Percentiles rank a stretch among this genome's conserved stretches.
Evolutionary conservation across 2,113 vertebrate species (phyloP).

Genomic region (Istiophorus platypterus): DNA sequence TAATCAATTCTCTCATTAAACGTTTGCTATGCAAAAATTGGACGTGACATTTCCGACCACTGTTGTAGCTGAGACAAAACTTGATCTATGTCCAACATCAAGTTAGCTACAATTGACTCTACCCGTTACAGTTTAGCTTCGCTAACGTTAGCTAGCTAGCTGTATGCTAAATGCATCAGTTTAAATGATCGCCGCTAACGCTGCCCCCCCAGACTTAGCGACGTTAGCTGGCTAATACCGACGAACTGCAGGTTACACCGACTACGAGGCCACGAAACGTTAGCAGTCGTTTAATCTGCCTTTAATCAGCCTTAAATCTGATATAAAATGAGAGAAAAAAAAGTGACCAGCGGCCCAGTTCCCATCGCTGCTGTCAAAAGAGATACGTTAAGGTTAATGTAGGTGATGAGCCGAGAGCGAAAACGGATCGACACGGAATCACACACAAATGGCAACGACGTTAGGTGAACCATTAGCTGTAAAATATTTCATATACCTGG

Average conservation of each 20-base stretch:
- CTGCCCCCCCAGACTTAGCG: neutral
- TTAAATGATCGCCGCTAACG: neutral
- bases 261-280: fast-evolving
- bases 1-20: too few relatives aligned
- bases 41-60: neutral
- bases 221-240: neutral
- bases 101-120: neutral
- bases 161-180: conserved; percentile 52
- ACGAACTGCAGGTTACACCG: neutral
- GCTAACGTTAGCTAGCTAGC: conserved; percentile 56
- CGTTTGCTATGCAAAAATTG: fast-evolving
- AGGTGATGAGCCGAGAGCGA: neutral
- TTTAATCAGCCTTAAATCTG: conserved; percentile 7
- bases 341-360: conserved; percentile 62
- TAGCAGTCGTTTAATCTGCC: fast-evolving
- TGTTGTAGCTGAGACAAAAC: neutral
- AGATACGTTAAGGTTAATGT: neutral
- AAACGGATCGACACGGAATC: neutral
- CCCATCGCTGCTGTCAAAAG: conserved; percentile 18
- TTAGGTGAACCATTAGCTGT: neutral
- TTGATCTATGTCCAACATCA: neutral
- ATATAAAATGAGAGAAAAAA: conserved; percentile 6
- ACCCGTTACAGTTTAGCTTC: conserved; percentile 9
- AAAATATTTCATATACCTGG: conserved; percentile 30
- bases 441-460: neutral